These are phyloP conservation scores for Cryptosula pallasiana DNA, from an alignment of 2,888 invertebrate genomes.

Conservation along the genomic window DNA sequence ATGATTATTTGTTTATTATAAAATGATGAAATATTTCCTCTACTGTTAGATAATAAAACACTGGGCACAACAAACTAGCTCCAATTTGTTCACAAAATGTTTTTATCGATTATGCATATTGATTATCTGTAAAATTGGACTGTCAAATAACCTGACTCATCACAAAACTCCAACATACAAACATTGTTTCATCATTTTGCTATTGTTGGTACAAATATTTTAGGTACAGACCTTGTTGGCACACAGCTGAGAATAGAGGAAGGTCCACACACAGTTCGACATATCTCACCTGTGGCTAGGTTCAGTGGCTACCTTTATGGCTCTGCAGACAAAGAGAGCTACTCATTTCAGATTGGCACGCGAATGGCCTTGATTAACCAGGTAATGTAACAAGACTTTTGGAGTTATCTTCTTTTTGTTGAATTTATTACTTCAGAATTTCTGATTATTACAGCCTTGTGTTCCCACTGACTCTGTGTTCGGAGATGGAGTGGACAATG, in stretches of 20 bases:
- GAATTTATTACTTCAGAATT: too few relatives aligned
- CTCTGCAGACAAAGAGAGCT: conserved; percentile 35
- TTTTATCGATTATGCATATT: too few relatives aligned
- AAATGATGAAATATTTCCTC: too few relatives aligned
- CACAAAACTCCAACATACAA: too few relatives aligned
- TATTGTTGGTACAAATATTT: too few relatives aligned
- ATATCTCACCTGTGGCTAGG: conserved; percentile 31
- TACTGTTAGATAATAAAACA: too few relatives aligned
- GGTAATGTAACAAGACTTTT: conserved; percentile 26
- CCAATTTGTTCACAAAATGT: too few relatives aligned
- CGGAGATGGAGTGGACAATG: conserved; percentile 31
- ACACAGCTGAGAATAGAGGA: conserved; percentile 6
- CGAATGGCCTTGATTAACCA: conserved; percentile 31
- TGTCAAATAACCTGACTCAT: too few relatives aligned
- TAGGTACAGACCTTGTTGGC: conserved; percentile 18
- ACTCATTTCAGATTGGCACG: conserved; percentile 34
- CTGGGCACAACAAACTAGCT: too few relatives aligned
- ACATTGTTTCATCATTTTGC: too few relatives aligned
- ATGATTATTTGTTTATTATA: too few relatives aligned
- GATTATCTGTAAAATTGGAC: too few relatives aligned
- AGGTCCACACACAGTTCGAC: conserved; percentile 31
- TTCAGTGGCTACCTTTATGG: conserved; percentile 37
- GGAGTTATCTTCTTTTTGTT: neutral
- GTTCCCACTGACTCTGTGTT: neutral
- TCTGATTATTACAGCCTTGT: conserved; percentile 25